A percentile compares a stretch with the other conserved stretches of the same genome.
Conservation (phyloP, 2,113 vertebrate genomes). For the Myotis yumanensis region DNA sequence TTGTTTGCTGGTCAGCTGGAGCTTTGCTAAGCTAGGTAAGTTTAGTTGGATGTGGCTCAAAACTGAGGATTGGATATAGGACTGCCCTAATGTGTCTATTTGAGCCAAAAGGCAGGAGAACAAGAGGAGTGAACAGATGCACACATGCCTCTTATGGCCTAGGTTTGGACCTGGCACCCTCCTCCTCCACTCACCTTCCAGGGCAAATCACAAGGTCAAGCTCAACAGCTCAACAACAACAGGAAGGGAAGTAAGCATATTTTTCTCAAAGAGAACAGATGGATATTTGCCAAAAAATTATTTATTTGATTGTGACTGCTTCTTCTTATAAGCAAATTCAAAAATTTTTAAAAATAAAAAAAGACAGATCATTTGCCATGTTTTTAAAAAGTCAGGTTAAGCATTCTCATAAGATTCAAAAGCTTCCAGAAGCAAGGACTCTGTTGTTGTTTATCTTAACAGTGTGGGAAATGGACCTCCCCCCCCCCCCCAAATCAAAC, state of each 20-base stretch:
- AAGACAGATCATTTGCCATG: not conserved
- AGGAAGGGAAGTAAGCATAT: not conserved
- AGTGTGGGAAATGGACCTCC: not conserved
- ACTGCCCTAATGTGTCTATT: not conserved
- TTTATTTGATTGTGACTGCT: not conserved
- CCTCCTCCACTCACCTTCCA: not conserved
- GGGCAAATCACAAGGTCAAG: not conserved
- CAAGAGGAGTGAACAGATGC: not conserved
- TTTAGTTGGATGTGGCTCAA: not conserved
- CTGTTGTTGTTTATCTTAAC: not conserved
- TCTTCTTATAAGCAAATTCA: constrained; percentile 15
- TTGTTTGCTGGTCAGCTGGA: not conserved
- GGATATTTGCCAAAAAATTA: not conserved
- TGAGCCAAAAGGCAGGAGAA: not conserved
- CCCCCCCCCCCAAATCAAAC: not conserved
- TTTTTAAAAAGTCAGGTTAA: not conserved
- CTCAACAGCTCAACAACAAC: not conserved
- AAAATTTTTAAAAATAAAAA: constrained; percentile 1
- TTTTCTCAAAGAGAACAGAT: not conserved
- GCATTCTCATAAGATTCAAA: not conserved
- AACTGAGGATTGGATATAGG: not conserved
- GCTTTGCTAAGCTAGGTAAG: not conserved
- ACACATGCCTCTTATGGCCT: too few species aligned
- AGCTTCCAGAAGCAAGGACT: not conserved
- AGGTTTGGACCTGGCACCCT: not conserved